Conservation (phyloP, 1,140 invertebrate species). For the Pachypsylla venusta region DNA sequence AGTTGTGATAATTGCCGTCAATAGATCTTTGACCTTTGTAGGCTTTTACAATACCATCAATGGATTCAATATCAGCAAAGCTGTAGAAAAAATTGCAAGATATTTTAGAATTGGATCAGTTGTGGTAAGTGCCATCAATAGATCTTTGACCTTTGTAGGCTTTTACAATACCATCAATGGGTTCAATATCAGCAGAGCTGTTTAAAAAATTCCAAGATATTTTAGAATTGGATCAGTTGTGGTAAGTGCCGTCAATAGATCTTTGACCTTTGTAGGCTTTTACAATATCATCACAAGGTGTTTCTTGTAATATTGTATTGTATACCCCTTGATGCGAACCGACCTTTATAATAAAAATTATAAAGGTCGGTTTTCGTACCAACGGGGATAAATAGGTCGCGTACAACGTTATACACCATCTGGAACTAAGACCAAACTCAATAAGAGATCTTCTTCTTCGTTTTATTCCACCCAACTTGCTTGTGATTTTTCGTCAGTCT, state of each 20-base stretch:
- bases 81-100: background rate
- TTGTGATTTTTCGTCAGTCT: too few relatives aligned
- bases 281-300: background rate
- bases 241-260: background rate
- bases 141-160: background rate
- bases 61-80: background rate
- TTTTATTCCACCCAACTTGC: too few relatives aligned
- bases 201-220: background rate
- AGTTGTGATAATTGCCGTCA: background rate
- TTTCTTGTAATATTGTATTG: too few relatives aligned
- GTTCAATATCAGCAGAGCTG: background rate
- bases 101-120: background rate
- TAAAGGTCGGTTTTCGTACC: too few relatives aligned
- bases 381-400: too few relatives aligned
- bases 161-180: background rate
- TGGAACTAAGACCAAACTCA: too few relatives aligned
- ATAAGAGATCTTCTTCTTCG: too few relatives aligned
- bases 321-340: too few relatives aligned
- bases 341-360: too few relatives aligned
- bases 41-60: background rate
- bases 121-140: constrained; percentile 1
- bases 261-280: background rate
- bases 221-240: background rate
- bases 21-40: background rate
- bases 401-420: too few relatives aligned